Evolutionary conservation across 2,888 invertebrate species (phyloP).

Genomic region (Gibbula magus): DNA sequence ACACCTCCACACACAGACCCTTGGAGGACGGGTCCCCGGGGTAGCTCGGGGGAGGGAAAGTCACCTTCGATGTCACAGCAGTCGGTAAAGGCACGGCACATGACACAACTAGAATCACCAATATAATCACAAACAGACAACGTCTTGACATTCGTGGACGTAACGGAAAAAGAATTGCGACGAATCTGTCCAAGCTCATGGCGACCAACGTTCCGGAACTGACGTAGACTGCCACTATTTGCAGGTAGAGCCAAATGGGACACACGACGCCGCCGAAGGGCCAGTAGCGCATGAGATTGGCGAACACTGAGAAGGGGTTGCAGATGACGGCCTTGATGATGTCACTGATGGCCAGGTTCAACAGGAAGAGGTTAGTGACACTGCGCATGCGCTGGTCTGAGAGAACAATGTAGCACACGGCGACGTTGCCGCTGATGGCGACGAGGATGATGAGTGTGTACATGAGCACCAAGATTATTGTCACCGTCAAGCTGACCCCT

Average conservation of each 20-base stretch:
- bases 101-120: slow-evolving; percentile 85
- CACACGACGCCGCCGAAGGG: slow-evolving; percentile 90
- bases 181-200: slow-evolving; percentile 93
- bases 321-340: slow-evolving; percentile 76
- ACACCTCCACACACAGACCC: slow-evolving; percentile 55
- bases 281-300: slow-evolving; percentile 89
- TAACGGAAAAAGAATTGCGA: slow-evolving; percentile 92
- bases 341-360: slow-evolving; percentile 75
- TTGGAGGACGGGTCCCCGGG: slow-evolving; percentile 42
- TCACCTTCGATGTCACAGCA: slow-evolving; percentile 79
- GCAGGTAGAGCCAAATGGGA: slow-evolving; percentile 87
- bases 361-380: slow-evolving; percentile 85
- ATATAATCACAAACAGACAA: slow-evolving; percentile 82
- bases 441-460: slow-evolving; percentile 75
- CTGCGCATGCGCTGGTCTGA: slow-evolving; percentile 91
- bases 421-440: slow-evolving; percentile 76
- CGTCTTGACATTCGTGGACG: slow-evolving; percentile 86
- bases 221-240: slow-evolving; percentile 80
- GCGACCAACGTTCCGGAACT: slow-evolving; percentile 94
- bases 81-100: slow-evolving; percentile 88
- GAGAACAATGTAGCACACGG: slow-evolving; percentile 90
- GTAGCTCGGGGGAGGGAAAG: slow-evolving; percentile 26
- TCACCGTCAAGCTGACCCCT: slow-evolving; percentile 46
- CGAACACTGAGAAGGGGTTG: slow-evolving; percentile 80
- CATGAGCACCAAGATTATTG: slow-evolving; percentile 73